Evolutionary conservation across 2,888 invertebrate genomes (phyloP), one percentile per base, ranked within the genome.

Genomic region (Tinea trinotella): DNA sequence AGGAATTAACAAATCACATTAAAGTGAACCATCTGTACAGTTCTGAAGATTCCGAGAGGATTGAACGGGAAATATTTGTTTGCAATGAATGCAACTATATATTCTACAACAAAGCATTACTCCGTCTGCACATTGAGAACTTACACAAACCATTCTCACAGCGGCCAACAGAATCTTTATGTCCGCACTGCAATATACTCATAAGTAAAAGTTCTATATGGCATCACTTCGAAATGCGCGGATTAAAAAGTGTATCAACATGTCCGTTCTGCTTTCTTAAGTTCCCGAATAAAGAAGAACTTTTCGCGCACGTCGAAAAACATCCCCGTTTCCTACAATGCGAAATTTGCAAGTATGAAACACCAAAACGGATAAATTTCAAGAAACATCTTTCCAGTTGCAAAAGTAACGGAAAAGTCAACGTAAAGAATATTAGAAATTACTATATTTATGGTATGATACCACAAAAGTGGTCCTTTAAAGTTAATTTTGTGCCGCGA

Each of bases 31-130:
- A 82, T 17, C 57, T 81, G 0, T 58, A 64, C 0, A 74, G 70
- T n/a, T 62, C 74, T 0, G 64, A 65, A 0, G 55, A 62, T 0
- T 70, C 79, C 0, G 52, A 52, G 0, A 54, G 69, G 0, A 58
- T 82, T 0, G 74, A 77, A 55, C 59, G 74, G 0, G 67, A 77
- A 17, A 62, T 76, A 1, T 82, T 61, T 54, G 59, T 78, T 0
- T 82, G 82, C 3, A 59, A 74, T 1, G 1, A 58, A 0, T 81
- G 82, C 10, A 15, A 59, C 0, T 54, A 60, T 0, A 48, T 80
- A 3, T 80, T 76, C 59, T 81, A 80, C 58, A 79, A 79, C 56
- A 80, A 80, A 36, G 36, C 57, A 0, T 53, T 74, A 0, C 52
- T 82, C 0, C 15, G 56, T 0, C 24, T 61, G 0, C 82, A 81